Evolutionary conservation across 2,888 invertebrate genomes (phyloP), one percentile per base, ranked within the genome.

Genomic region (Crioceris asparagi): DNA sequence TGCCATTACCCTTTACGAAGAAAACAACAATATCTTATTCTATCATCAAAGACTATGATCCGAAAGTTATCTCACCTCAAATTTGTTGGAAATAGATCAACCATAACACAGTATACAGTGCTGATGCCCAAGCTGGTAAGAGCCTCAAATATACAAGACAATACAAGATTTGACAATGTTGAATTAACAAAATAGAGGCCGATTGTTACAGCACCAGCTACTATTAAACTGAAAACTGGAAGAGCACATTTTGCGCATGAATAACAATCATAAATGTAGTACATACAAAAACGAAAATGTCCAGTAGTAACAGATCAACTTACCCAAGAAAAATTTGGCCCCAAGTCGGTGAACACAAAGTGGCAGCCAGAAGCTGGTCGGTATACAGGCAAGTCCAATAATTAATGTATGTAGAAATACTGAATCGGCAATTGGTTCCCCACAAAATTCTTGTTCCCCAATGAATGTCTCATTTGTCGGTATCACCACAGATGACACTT

Each of bases 51-150:
- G 10, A 21, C 21, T 6, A 21, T 21, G 6, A 10, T 21, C 21
- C 21, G n/a, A 17, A 16, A 11, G 10, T 25, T 8, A 11, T 15
- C 58, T 60, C 64, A 82, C 83, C 83, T 79, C 60, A 84, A 73
- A 67, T 84, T 83, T 41, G 84, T 84, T 51, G 84, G 84, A 67
- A 84, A 84, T 54, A 84, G 66, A 61, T 84, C 84, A 43, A 84
- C 84, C 62, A 84, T 77, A 31, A 83, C 79, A 59, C 83, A 83
- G 66, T 83, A 83, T 32, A 84, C 79, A 39, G 82, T 73, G 66
- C 83, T 82, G 61, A 84, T 83, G 49, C 80, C 82, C 47, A 84
- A 71, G 34, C 83, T 83, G 31, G 84, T 83, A 34, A 83, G 67
- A 1, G 83, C 83, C 64, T 85, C 83, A 61, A 84, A 84, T 54